A percentile compares a stretch with the other conserved stretches of the same genome.
Evolutionary conservation across 2,888 invertebrate genomes (phyloP).

Genomic region (Siphonodentalium dalli): DNA sequence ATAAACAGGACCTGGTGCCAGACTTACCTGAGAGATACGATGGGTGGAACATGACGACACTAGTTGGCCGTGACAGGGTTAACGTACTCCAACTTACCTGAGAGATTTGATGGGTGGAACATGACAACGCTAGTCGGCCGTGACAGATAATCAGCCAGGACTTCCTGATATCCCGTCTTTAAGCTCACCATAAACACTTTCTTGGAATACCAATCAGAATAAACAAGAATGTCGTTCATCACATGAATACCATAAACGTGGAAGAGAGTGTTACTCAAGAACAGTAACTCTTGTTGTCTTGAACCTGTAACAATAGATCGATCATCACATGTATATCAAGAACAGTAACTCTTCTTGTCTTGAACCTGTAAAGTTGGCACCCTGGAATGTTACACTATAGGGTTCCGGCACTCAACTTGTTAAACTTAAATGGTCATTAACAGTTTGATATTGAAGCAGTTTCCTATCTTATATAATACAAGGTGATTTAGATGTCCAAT

Average conservation of each 20-base stretch:
- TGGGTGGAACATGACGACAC: slow-evolving; percentile 42
- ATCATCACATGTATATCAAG: slow-evolving; percentile 35
- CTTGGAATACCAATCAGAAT: slow-evolving; percentile 42
- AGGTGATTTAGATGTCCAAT: too few relatives aligned
- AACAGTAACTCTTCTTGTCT: slow-evolving; percentile 31
- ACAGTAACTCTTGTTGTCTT: slow-evolving; percentile 30
- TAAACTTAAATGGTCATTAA: too few relatives aligned
- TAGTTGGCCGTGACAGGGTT: slow-evolving; percentile 42
- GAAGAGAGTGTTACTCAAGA: slow-evolving; percentile 29
- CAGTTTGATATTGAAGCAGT: too few relatives aligned
- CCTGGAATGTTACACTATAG: too few relatives aligned
- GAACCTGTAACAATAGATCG: slow-evolving; percentile 28
- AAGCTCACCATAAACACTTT: slow-evolving; percentile 43
- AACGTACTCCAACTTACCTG: slow-evolving; percentile 31
- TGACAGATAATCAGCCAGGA: slow-evolving; percentile 37
- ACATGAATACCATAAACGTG: slow-evolving; percentile 44
- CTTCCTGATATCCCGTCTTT: slow-evolving; percentile 34
- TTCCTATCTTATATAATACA: too few relatives aligned
- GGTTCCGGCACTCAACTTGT: too few relatives aligned
- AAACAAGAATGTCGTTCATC: slow-evolving; percentile 37
- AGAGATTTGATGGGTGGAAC: slow-evolving; percentile 38
- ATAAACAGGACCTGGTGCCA: too few relatives aligned
- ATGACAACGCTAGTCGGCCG: slow-evolving; percentile 42
- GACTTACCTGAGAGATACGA: slow-evolving; percentile 33
- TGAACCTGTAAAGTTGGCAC: slow-evolving; percentile 34